Conservation (phyloP, 2,797 vertebrate genomes). For the Apodemus agrarius region DNA sequence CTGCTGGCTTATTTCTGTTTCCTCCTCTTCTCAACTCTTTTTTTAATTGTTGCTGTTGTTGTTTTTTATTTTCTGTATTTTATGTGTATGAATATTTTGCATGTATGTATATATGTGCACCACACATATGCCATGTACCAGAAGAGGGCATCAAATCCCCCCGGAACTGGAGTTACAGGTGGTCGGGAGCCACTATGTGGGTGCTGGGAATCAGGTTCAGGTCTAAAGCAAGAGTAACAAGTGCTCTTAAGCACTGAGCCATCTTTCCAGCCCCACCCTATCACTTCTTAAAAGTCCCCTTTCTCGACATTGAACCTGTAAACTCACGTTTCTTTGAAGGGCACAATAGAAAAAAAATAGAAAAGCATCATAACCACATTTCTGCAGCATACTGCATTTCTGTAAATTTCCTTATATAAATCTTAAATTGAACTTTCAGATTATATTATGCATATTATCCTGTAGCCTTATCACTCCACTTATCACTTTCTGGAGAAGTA, state of each 20-base stretch:
- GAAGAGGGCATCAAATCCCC: not conserved
- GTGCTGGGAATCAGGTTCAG: not conserved
- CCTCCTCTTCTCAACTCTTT: not conserved
- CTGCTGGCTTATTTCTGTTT: not conserved
- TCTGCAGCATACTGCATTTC: not conserved
- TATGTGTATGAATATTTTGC: not conserved
- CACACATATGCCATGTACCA: not conserved
- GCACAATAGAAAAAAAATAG: too few species aligned
- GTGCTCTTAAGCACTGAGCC: not conserved
- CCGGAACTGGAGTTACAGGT: not conserved
- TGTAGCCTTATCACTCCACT: not conserved
- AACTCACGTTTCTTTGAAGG: not conserved
- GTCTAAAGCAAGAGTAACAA: not conserved
- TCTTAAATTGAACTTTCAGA: constrained; percentile 16
- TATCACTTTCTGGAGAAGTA: constrained; percentile 48
- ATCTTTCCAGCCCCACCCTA: not conserved
- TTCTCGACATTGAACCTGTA: not conserved
- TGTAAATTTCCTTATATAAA: constrained; percentile 18
- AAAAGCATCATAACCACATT: not conserved
- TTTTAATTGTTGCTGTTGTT: not conserved
- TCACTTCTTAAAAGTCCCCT: not conserved
- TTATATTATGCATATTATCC: constrained; percentile 32
- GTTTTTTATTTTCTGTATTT: not conserved
- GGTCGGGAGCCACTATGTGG: not conserved
- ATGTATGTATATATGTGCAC: not conserved